Conservation (phyloP, 2,113 vertebrate species). For the Lathamus discolor region DNA sequence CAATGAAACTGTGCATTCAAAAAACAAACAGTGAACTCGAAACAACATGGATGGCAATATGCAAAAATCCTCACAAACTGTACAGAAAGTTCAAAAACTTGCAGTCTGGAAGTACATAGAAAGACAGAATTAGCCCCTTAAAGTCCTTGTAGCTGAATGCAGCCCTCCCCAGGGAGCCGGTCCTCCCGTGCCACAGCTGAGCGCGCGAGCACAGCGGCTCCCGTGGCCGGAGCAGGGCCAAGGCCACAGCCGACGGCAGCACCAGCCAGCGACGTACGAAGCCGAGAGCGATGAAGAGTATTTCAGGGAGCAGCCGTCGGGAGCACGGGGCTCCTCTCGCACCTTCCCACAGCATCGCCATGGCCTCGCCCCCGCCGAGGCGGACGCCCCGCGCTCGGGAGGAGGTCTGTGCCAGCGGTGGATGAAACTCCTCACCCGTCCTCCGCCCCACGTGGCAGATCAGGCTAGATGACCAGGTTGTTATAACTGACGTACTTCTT, state of each 20-base stretch:
- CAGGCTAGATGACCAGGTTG: slow-evolving; percentile 88
- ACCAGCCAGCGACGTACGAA: slow-evolving; percentile 58
- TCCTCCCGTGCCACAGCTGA: slow-evolving; percentile 48
- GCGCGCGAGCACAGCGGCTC: slow-evolving; percentile 34
- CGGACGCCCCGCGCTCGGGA: slow-evolving; percentile 40
- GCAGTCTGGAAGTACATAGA: slow-evolving; percentile 85
- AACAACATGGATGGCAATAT: slow-evolving; percentile 73
- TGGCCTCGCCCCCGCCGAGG: slow-evolving; percentile 33
- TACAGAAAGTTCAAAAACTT: slow-evolving; percentile 85
- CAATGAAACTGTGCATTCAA: slow-evolving; percentile 78
- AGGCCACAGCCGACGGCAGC: slow-evolving; percentile 55
- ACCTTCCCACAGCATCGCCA: slow-evolving; percentile 42
- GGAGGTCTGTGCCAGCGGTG: slow-evolving; percentile 54
- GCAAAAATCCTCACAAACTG: slow-evolving; percentile 84
- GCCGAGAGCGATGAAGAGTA: slow-evolving; percentile 62
- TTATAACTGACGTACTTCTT: slow-evolving; percentile 95
- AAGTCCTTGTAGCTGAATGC: slow-evolving; percentile 40
- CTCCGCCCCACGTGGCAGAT: slow-evolving; percentile 50
- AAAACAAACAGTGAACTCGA: slow-evolving; percentile 72
- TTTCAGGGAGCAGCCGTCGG: slow-evolving; percentile 64
- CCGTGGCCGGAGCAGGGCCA: slow-evolving; percentile 30
- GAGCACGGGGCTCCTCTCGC: slow-evolving; percentile 61
- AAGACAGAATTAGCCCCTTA: slow-evolving; percentile 79
- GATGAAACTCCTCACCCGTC: slow-evolving; percentile 45
- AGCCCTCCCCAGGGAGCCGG: slow-evolving; percentile 38